Evolutionary conservation across 1,140 invertebrate species (phyloP), one percentile per base, ranked within the genome.

Genomic region (Pseudomyrmex sp.): DNA sequence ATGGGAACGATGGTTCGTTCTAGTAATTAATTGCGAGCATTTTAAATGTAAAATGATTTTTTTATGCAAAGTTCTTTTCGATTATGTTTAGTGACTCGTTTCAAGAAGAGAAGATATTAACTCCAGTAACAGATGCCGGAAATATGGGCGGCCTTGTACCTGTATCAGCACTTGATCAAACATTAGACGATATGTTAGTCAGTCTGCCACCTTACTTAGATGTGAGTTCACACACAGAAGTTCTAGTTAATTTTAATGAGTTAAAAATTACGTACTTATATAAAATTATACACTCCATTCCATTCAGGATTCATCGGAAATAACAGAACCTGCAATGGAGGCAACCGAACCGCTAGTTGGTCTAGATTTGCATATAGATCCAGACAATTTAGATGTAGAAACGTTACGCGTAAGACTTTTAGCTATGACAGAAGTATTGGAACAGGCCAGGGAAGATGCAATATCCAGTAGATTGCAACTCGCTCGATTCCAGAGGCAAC

Each of bases 141-240:
- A 94, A 91, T 63, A 92, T 93, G 88, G 93, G 93, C 58, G 92
- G 89, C 13, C 90, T 94, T 66, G 91, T 94, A 86, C 93, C 93
- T 54, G 92, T 94, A 20, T 94, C 93, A 12, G 93, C 93, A 65
- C 73, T 94, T 50, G 93, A 93, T 75, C 92, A 91, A 74, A 93
- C 90, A 8, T 87, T 94, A 10, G 93, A 94, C 52, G 93, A 94
- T 66, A 92, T 92, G 70, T 86, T 94, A 59, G 88, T 92, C 59
- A 90, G 90, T 15, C 68, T 90, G 35, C 89, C 93, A 85, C 94
- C 80, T 83, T 94, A 94, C 74, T 85, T 92, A 86, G 91, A 94
- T 54, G 93, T 93, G 79, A 90, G 90, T 91, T 61, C n/a, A 35
- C 5, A 35, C 35, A 35, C 35, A 35, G 35, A 61, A 15, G 75